Conservation (phyloP, 2,797 vertebrate genomes). For the Basileuterus tristriatus region DNA sequence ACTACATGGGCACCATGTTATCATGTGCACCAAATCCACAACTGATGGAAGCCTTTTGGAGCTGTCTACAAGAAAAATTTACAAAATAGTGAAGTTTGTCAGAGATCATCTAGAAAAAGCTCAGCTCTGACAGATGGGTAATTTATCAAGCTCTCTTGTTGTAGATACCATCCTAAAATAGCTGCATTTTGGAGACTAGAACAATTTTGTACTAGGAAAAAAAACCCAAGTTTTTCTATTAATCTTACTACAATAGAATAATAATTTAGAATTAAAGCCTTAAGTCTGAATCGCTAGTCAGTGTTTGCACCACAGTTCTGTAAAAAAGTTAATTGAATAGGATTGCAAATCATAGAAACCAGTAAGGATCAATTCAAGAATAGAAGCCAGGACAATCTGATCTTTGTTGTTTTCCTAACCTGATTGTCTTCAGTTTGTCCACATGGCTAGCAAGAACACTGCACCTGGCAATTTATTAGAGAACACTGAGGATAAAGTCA, state of each 20-base stretch:
- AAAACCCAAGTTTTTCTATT: not conserved
- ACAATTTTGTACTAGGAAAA: not conserved
- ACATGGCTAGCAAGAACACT: not conserved
- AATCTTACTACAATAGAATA: not conserved
- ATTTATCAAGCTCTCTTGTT: not conserved
- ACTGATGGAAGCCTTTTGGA: not conserved
- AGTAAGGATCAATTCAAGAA: not conserved
- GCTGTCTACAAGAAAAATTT: not conserved
- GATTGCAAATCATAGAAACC: not conserved
- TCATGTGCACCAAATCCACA: not conserved
- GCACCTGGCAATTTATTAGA: not conserved
- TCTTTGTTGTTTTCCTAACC: not conserved
- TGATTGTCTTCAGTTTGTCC: not conserved
- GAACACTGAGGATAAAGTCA: not conserved
- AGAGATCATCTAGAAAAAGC: not conserved
- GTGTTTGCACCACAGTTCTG: not conserved
- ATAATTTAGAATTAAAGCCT: not conserved
- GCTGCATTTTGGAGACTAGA: not conserved
- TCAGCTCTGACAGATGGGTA: not conserved
- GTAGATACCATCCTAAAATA: not conserved
- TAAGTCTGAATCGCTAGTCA: not conserved
- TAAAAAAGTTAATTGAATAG: not conserved
- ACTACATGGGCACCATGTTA: not conserved
- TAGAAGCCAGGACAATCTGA: not conserved
- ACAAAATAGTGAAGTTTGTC: not conserved